Evolutionary conservation across 2,797 vertebrate genomes (phyloP), one percentile per base, ranked within the genome.

Genomic region (Gephyroberyx darwinii): DNA sequence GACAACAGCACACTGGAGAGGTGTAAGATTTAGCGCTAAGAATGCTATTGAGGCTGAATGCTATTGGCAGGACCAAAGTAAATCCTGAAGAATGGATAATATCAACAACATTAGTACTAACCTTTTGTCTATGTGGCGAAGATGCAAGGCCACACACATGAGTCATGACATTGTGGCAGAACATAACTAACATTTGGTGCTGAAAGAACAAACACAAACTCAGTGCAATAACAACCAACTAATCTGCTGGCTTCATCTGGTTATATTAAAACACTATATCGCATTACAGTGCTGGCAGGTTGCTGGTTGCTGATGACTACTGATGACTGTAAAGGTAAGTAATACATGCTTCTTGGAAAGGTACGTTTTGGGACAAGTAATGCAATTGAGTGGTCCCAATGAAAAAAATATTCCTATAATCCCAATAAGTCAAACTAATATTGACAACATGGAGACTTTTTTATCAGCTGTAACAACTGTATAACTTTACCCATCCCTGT

Each of bases 101-200:
- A 31, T 58, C 50, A 26, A 26, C 26, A 26, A 53, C 54, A 60
- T 54, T 35, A 47, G 61, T 8, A 68, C 86, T 86, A 77, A 82
- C 86, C 80, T 85, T 75, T 61, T 54, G 35, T 52, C 48, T 54
- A 52, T 52, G 66, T 35, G 55, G 56, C 12, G 5, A 6, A 26
- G 47, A 20, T 4, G 50, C 57, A 39, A 59, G 45, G 22, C 33
- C 63, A 37, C 51, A 51, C 3, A 26, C 53, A 71, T 50, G 2
- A 59, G 22, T 65, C 39, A 58, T 20, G n/a, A 69, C 55, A 71
- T 7, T 6, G 1, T 1, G 69, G 22, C 3, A 45, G 26, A 73
- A 56, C 50, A 10, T 22, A 20, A 20, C 50, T 22, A 20, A 52
- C 50, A 20, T 20, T 41, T 10, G 2, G 9, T 41, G 39, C 3